Base-by-base conservation (phyloP, 2,113 vertebrate genomes). In the Scopus umbretta region DNA sequence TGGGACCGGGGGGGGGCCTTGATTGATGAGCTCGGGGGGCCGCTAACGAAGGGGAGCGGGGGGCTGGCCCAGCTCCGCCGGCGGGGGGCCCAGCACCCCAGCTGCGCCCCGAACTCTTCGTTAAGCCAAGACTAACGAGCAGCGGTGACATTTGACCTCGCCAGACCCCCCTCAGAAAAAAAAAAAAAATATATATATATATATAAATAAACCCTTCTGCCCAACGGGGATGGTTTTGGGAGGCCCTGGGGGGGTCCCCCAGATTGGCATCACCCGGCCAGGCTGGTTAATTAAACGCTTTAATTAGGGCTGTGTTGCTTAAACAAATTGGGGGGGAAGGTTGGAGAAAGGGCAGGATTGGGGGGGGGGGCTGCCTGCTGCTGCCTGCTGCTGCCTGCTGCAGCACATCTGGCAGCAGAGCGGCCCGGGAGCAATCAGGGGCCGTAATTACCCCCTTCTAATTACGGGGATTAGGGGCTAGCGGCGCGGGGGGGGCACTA, bases 401-500 rank as follows among this genome's bases (percentile, higher is more conserved):
- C 91, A 94, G 65, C 80, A 34, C 55, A 61, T 50, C 55, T 61
- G 55, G 52, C 63, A 23, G 43, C 25, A 10, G 27, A 56, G 70
- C 30, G 26, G 58, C 9, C 13, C 14, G 13, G 86, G 42, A 80
- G 90, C 94, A 63, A 93, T 95, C 94, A 95, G 92, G 85, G 49
- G 74, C 36, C 47, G 75, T 96, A 97, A 98, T 97, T 97, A 97
- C 92, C 50, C 91, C 42, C 74, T 66, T 81, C 83, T 97, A 98
- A 98, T 97, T 96, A 95, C 66, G 62, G 91, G 97, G 97, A 98
- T 98, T 97, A 91, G 79, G 82, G 82, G 59, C 73, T 76, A 16
- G 68, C 50, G 16, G 66, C 16, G 10, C 70, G 5, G 34, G 55
- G 27, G 38, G 30, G 19, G 18, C 14, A 9, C 7, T 84, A 80